Base-by-base conservation (phyloP, 2,888 invertebrate genomes). In the Aphidius colemani region DNA sequence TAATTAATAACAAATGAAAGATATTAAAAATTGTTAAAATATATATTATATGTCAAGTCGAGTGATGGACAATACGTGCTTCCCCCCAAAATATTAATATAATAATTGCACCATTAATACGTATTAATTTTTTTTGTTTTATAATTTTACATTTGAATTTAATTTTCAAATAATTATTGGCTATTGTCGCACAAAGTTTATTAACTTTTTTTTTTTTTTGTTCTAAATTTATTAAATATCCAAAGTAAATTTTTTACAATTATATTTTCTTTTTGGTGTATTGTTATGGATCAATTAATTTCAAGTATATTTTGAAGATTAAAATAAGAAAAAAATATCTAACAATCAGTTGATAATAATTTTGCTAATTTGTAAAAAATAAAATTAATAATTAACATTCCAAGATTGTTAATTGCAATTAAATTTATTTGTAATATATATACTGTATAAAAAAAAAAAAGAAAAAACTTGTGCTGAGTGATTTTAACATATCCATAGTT, bases 61-160 rank as follows among this genome's bases (percentile, higher is more conserved):
- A 61, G 39, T 61, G 11, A 61, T 72, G 69, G 71, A 71, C 67
- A 67, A 77, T 74, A 74, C 66, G 77, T 75, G 76, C 76, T 76
- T 76, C 76, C 77, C 63, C 53, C 45, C 53, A 48, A 61, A 49
- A 48, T 55, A 48, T 30, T 30, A 50, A 55, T 46, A 55, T 18
- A 55, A 45, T 64, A 30, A 30, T 30, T 30, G 30, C 30, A 30
- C 30, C 30, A 30, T 1, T 5, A 30, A 30, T 30, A 30, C 30
- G 30, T 30, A 30, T 30, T 30, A 5, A 5, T 3, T 30, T 30
- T 30, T 1, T 30, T 4, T 30, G 5, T 4, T 30, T 30, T 30
- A 5, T 30, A 30, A 30, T 30, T 30, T 5, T 30, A 18, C 5
- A 30, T 5, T 30, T 30, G 30, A 30, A 30, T 5, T 30, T 30